These are phyloP conservation scores for Saturnia japonica DNA, from an alignment of 2,888 invertebrate species.

Conservation along the genomic window DNA sequence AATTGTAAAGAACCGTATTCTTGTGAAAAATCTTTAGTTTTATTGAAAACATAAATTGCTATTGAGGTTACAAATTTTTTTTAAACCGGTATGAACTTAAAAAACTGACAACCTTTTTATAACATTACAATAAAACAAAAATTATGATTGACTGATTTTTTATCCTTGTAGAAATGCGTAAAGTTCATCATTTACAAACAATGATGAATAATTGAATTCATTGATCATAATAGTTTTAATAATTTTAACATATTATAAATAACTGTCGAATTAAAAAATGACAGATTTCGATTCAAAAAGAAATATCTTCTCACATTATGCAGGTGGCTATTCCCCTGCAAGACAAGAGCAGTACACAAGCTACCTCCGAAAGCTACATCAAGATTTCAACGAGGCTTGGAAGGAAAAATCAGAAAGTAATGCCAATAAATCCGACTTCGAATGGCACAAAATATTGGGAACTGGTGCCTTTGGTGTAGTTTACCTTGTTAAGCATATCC, in stretches of 20 bases:
- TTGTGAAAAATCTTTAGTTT: not conserved
- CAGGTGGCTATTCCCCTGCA: conserved; percentile 52
- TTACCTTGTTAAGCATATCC: conserved; percentile 84
- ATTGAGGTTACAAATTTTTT: not conserved
- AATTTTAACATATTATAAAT: not conserved
- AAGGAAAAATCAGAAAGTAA: conserved; percentile 52
- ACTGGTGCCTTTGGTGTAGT: conserved; percentile 96
- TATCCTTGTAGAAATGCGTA: not conserved
- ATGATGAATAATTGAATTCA: not conserved
- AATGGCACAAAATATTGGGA: conserved; percentile 88
- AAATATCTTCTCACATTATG: conserved; percentile 31
- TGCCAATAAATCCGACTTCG: conserved; percentile 83
- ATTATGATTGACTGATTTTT: not conserved
- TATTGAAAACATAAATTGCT: not conserved
- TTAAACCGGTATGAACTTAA: too few species aligned
- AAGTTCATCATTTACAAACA: not conserved
- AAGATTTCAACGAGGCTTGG: conserved; percentile 71
- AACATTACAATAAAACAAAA: not conserved
- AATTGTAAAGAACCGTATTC: not conserved
- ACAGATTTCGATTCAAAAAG: conserved; percentile 41
- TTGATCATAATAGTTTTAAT: not conserved
- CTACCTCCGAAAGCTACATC: conserved; percentile 60
- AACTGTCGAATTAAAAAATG: conserved; percentile 33
- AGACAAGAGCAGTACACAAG: conserved; percentile 64
- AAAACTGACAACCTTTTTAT: not conserved